Percentiles rank a stretch among this genome's conserved stretches.
phyloP scores from a whole-genome alignment of 2,797 vertebrate species.

The Monodelphis domestica region DNA sequence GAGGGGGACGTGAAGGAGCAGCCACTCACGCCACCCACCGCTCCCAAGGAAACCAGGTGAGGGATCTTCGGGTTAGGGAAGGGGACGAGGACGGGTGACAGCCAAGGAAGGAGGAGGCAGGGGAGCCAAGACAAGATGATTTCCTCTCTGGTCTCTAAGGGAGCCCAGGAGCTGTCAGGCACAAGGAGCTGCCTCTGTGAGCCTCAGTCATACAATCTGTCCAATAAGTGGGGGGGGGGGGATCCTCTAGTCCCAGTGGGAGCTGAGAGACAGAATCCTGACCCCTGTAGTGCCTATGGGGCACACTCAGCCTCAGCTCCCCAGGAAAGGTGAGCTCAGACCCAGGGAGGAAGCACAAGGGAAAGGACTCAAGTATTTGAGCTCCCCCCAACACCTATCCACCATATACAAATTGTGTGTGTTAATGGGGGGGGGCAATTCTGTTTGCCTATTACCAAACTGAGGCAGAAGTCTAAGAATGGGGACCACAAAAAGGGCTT shows the following conservation, averaged over 20 bases:
- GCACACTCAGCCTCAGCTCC: background rate
- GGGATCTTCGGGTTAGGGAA: background rate
- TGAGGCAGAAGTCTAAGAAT: background rate
- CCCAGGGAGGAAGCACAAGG: background rate
- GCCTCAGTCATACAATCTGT: background rate
- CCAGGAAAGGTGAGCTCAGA: background rate
- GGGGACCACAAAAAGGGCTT: background rate
- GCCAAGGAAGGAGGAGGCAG: background rate
- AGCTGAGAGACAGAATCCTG: background rate
- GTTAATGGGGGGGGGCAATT: background rate
- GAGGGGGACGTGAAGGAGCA: background rate
- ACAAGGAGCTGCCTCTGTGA: background rate
- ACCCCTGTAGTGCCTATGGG: background rate
- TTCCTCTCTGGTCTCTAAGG: background rate
- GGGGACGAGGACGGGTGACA: background rate
- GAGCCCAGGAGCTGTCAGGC: background rate
- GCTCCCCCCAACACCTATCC: background rate
- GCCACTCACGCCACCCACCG: background rate
- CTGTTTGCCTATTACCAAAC: background rate
- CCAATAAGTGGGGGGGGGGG: background rate
- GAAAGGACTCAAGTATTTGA: background rate
- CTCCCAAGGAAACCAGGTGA: conserved; percentile 16
- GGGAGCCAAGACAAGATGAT: background rate
- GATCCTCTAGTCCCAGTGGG: background rate
- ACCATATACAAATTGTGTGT: background rate